Evolutionary conservation across 1,140 invertebrate species (phyloP).

Genomic region (Bursaphelenchus mucronatus): DNA sequence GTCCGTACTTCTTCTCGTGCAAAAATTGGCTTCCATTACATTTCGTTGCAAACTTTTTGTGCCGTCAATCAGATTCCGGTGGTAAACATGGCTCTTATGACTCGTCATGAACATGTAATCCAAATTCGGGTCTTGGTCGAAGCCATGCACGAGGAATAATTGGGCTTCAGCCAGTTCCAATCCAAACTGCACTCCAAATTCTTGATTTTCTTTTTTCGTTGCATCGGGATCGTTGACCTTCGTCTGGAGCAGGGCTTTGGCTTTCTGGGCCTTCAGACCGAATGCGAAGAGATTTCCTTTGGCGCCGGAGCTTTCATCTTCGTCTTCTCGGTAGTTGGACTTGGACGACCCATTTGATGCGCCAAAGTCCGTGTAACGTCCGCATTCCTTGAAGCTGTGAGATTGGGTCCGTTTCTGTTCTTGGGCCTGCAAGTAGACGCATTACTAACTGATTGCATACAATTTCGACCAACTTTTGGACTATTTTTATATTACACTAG

Average conservation of each 20-base stretch:
- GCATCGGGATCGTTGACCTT: constrained; percentile 15
- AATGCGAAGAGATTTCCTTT: constrained; percentile 24
- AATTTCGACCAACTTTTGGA: no score
- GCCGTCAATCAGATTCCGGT: constrained; percentile 34
- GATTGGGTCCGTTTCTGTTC: no score
- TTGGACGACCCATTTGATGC: no score
- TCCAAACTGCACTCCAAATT: constrained; percentile 24
- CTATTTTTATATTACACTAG: no score
- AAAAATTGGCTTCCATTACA: neutral
- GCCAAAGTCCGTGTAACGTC: no score
- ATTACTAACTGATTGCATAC: no score
- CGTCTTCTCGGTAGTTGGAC: no score
- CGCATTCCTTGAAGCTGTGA: no score
- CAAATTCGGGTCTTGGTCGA: constrained; percentile 34
- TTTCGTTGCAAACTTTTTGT: neutral
- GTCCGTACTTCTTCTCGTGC: constrained; percentile 5
- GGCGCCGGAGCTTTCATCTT: no score
- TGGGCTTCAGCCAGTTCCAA: constrained; percentile 27
- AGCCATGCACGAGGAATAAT: constrained; percentile 43
- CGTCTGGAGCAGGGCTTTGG: constrained; percentile 28
- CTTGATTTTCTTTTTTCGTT: constrained; percentile 18
- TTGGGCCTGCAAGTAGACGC: no score
- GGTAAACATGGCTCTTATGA: constrained; percentile 23
- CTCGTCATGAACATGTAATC: constrained; percentile 41
- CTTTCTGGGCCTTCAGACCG: constrained; percentile 24